Evolutionary conservation across 2,888 invertebrate species (phyloP).

Genomic region (Petrolisthes manimaculis): DNA sequence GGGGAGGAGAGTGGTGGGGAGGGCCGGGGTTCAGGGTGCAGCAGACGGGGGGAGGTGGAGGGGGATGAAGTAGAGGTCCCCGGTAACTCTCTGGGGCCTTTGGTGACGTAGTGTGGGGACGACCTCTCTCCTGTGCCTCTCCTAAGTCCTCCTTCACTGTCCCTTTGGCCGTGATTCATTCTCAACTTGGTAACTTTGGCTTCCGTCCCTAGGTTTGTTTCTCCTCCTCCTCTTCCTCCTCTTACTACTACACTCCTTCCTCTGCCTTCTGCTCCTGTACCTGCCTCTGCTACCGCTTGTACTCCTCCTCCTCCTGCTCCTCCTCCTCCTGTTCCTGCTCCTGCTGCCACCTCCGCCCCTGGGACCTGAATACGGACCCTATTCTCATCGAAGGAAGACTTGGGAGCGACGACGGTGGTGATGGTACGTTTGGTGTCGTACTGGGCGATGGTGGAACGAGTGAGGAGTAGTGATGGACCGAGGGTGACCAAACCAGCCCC

Average conservation of each 20-base stretch:
- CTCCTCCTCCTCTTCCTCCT: slow-evolving; percentile 3
- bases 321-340: slow-evolving; percentile 14
- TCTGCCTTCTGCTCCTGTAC: background rate
- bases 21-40: slow-evolving; percentile 7
- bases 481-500: slow-evolving; percentile 34
- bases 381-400: slow-evolving; percentile 51
- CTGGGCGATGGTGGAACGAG: slow-evolving; percentile 50
- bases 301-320: slow-evolving; percentile 14
- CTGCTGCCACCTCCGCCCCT: slow-evolving; percentile 29
- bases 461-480: slow-evolving; percentile 48
- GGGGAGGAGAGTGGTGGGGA: background rate
- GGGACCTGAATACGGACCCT: slow-evolving; percentile 54
- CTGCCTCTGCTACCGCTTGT: too few relatives aligned
- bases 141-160: background rate
- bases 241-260: too few relatives aligned
- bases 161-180: background rate
- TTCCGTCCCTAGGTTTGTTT: background rate
- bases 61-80: background rate
- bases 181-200: background rate
- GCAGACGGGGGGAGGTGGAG: slow-evolving; percentile 23
- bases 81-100: background rate
- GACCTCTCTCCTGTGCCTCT: background rate
- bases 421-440: slow-evolving; percentile 57
- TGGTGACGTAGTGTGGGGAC: background rate
- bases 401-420: slow-evolving; percentile 51